These are phyloP conservation scores for Albula glossodonta DNA, from an alignment of 2,113 vertebrate species.

Conservation along the genomic window DNA sequence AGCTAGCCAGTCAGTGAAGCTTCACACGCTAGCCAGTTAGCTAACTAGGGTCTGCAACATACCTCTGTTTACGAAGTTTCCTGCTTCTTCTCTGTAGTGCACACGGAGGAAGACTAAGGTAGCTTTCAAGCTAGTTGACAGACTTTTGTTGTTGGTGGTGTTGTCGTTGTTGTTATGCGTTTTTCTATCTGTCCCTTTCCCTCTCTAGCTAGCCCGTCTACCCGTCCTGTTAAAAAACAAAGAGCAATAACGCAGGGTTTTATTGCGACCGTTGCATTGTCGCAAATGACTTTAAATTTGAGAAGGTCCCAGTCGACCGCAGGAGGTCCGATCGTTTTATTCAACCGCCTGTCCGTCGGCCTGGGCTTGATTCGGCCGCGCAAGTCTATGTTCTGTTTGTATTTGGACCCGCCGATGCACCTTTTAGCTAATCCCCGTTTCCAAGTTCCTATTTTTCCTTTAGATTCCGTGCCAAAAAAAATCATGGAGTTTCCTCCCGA, in stretches of 20 bases:
- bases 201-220: slow-evolving; percentile 46
- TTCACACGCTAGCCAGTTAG: slow-evolving; percentile 34
- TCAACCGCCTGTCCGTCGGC: slow-evolving; percentile 15
- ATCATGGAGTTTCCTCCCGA: slow-evolving; percentile 83
- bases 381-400: slow-evolving; percentile 51
- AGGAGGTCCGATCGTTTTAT: slow-evolving; percentile 44
- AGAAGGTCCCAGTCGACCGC: slow-evolving; percentile 48
- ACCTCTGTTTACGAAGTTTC: slow-evolving; percentile 56
- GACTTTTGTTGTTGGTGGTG: slow-evolving; percentile 30
- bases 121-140: slow-evolving; percentile 34
- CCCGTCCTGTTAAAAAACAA: slow-evolving; percentile 69
- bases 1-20: background rate
- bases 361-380: slow-evolving; percentile 18
- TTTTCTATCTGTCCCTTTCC: slow-evolving; percentile 12
- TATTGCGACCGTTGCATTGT: slow-evolving; percentile 63
- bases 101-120: slow-evolving; percentile 20
- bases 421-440: slow-evolving; percentile 46
- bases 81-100: slow-evolving; percentile 46
- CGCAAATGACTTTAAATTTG: slow-evolving; percentile 49
- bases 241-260: slow-evolving; percentile 71
- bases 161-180: slow-evolving; percentile 13
- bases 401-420: slow-evolving; percentile 55
- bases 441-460: slow-evolving; percentile 65
- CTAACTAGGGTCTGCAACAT: slow-evolving; percentile 33
- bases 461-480: slow-evolving; percentile 78